These are phyloP conservation scores for Germaria angustata DNA, from an alignment of 2,888 invertebrate species.

Conservation along the genomic window DNA sequence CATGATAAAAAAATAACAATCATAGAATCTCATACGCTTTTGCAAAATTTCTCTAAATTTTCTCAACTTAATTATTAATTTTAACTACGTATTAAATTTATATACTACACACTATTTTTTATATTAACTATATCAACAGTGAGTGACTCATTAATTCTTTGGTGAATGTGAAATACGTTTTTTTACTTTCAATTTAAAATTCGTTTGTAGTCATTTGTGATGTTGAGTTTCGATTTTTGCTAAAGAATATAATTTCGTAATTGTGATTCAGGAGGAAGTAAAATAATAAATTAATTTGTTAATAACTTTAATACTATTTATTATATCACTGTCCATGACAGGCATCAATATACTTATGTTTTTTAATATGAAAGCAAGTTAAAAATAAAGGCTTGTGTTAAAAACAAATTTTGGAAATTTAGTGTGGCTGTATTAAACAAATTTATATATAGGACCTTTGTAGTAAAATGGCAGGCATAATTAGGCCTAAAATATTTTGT, in stretches of 20 bases:
- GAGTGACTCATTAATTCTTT: conserved; percentile 46
- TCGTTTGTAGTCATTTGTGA: conserved; percentile 31
- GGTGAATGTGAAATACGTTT: neutral
- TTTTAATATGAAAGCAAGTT: no score
- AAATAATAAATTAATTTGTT: conserved; percentile 22
- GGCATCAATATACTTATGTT: no score
- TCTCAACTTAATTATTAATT: neutral
- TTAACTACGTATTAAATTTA: conserved; percentile 31
- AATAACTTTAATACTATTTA: conserved; percentile 36
- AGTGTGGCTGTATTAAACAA: no score
- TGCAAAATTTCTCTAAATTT: neutral
- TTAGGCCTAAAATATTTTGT: no score
- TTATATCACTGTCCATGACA: no score
- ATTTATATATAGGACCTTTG: no score
- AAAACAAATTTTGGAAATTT: no score
- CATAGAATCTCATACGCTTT: neutral
- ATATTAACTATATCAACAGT: conserved; percentile 18
- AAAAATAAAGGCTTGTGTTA: no score
- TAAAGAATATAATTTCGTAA: conserved; percentile 52
- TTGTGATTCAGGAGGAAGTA: conserved; percentile 42
- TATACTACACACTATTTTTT: neutral
- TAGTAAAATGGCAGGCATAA: no score
- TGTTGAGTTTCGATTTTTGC: conserved; percentile 3
- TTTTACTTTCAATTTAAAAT: neutral
- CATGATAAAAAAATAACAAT: neutral